Evolutionary conservation across 1,140 invertebrate species (phyloP).

Genomic region (Drosophila micromelanica): DNA sequence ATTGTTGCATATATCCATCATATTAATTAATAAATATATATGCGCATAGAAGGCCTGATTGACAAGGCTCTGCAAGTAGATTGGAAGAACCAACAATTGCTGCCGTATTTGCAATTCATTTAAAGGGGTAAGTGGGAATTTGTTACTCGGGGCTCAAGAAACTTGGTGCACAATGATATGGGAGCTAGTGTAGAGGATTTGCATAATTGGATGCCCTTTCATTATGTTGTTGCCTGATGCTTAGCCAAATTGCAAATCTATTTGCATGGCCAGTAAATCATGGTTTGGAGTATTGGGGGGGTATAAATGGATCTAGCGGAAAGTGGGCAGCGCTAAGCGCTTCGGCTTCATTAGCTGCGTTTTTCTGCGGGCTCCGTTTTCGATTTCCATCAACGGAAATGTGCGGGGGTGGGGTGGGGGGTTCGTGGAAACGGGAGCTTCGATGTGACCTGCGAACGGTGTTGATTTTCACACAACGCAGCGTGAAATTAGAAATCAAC

Average conservation of each 20-base stretch:
- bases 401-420: not conserved
- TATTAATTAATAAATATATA: not conserved
- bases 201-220: not conserved
- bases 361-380: conserved; percentile 73
- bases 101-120: not conserved
- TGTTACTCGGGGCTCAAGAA: too few relatives aligned
- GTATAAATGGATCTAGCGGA: not conserved
- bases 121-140: conserved; percentile 10
- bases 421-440: not conserved
- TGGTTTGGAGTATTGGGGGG: not conserved
- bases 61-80: not conserved
- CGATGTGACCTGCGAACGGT: conserved; percentile 51
- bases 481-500: conserved; percentile 82
- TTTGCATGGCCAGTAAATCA: not conserved
- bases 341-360: conserved; percentile 71
- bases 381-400: conserved; percentile 34
- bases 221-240: not conserved
- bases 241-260: conserved; percentile 9
- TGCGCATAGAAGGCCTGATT: not conserved
- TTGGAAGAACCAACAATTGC: not conserved
- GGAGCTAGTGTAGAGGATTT: not conserved
- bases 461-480: conserved; percentile 81
- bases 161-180: not conserved
- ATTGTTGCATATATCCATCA: not conserved
- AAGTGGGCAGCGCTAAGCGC: conserved; percentile 29